A percentile compares a stretch with the other conserved stretches of the same genome.
phyloP scores from a whole-genome alignment of 2,113 vertebrate species.

The Halcyon senegalensis region DNA sequence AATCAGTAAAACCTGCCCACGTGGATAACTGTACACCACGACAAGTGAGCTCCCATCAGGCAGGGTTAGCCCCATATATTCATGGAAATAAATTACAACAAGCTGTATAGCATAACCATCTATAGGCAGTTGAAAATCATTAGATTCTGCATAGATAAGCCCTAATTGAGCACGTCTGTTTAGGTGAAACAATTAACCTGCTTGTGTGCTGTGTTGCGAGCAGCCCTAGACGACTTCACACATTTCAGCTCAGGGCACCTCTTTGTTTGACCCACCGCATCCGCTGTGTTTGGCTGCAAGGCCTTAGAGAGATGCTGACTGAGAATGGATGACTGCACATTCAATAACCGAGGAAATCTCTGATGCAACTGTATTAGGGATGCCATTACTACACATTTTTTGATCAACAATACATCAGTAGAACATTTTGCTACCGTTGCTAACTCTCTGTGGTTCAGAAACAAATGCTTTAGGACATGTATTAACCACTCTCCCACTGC shows the following conservation, averaged over 20 bases:
- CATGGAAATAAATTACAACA: neutral
- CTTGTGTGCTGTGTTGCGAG: rapidly evolving
- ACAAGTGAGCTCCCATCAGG: neutral
- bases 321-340: neutral
- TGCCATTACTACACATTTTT: constrained; percentile 18
- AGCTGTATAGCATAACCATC: neutral
- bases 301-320: neutral
- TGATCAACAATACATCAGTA: constrained; percentile 37
- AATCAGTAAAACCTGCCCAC: neutral
- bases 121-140: rapidly evolving
- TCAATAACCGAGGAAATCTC: neutral
- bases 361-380: neutral
- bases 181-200: neutral
- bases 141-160: neutral
- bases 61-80: neutral
- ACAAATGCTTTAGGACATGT: constrained; percentile 42
- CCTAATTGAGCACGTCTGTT: neutral
- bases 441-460: constrained; percentile 21
- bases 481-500: neutral
- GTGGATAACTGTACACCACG: neutral
- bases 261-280: neutral
- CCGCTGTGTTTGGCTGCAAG: neutral
- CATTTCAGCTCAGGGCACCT: neutral
- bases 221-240: neutral
- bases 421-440: constrained; percentile 14